Base-by-base conservation (phyloP, 2,797 vertebrate species). In the Periophthalmus magnuspinnatus region DNA sequence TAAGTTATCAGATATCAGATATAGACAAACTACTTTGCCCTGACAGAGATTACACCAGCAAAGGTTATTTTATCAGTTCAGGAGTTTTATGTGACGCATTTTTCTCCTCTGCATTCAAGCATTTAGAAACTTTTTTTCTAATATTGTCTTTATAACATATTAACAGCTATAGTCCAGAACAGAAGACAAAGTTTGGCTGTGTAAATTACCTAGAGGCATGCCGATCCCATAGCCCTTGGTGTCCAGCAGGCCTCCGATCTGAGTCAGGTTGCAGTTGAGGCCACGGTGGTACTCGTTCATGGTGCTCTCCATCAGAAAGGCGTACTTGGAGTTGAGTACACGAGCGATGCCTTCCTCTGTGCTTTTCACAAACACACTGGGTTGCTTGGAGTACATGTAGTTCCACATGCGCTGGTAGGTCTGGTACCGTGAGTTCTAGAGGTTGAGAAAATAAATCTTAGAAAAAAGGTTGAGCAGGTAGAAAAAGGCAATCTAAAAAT, bases 391-490 rank as follows among this genome's bases (percentile, higher is more conserved):
- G 84, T 98, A 94, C 97, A 99, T 99, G 90, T 96, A 99, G 89
- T 98, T 98, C 97, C 97, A 99, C 97, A 99, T 99, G 71, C 97
- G 91, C 85, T 99, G 97, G 89, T 99, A 99, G 1, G 97, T 99
- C 93, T 99, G 97, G 85, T 99, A 99, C 33, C 96, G 94, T 0
- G 97, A 99, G 85, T 98, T 98, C 97, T 98, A 90, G 17, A 65
- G 71, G 55, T 54, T 2, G 13, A 66, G 65, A 61, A 63, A 61
- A 67, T 34, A 74, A 69, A 65, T 65, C 55, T 36, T 56, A 13
- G 21, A 83, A 72, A 72, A 77, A 75, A 34, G 36, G 6, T 14
- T 47, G 32, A 66, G 59, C 7, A 65, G 63, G 24, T 47, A 21
- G 71, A 82, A 83, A 68, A 80, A 83, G 75, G 78, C 79, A n/a